Evolutionary conservation across 2,797 vertebrate genomes (phyloP).

Genomic region (Lepilemur ruficaudatus): DNA sequence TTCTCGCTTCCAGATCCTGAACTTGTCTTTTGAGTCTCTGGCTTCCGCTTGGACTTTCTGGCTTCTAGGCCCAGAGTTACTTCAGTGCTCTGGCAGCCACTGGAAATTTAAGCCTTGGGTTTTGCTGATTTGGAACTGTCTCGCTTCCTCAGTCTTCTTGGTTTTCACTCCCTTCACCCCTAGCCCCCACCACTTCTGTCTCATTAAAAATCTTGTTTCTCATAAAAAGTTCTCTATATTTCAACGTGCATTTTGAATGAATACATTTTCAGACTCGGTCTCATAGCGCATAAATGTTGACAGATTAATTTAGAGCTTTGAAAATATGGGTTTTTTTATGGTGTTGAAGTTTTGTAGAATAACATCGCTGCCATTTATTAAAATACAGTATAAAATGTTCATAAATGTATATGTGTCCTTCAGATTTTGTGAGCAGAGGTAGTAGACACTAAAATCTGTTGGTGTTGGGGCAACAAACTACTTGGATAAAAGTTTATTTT

Average conservation of each 20-base stretch:
- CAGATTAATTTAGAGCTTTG: conserved; percentile 30
- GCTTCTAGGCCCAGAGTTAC: neutral
- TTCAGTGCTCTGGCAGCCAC: neutral
- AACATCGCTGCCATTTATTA: neutral
- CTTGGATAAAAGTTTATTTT: conserved; percentile 30
- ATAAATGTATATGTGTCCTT: neutral
- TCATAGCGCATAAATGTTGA: neutral
- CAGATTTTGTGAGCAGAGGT: neutral
- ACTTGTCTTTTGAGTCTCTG: neutral
- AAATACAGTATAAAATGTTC: neutral
- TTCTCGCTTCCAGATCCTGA: neutral
- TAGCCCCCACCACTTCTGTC: neutral
- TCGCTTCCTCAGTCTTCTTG: neutral
- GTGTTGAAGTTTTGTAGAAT: neutral
- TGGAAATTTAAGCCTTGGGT: neutral
- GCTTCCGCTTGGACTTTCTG: neutral
- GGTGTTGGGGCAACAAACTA: neutral
- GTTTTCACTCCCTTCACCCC: neutral
- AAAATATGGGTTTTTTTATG: conserved; percentile 11
- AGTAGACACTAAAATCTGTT: neutral
- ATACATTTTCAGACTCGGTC: neutral
- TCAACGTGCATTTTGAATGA: neutral
- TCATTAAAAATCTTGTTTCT: conserved; percentile 10
- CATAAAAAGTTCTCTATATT: neutral
- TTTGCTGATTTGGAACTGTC: neutral